Evolutionary conservation across 2,888 invertebrate species (phyloP).

Genomic region (Scaptodrosophila latifasciaeformis): DNA sequence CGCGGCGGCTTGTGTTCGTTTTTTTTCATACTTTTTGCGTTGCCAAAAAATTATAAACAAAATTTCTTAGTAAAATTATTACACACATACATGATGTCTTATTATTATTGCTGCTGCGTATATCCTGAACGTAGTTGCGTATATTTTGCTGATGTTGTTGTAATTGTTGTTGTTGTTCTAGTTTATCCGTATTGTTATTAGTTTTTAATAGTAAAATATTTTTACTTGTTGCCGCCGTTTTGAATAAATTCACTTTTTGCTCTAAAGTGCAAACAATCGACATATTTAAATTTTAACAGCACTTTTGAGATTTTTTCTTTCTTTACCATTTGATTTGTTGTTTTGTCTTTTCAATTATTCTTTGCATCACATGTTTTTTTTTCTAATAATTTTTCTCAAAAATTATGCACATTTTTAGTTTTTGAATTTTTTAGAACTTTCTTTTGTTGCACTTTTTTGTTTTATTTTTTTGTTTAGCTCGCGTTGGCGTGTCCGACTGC

Average conservation of each 20-base stretch:
- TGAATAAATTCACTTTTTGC: slow-evolving; percentile 68
- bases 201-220: slow-evolving; percentile 42
- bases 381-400: slow-evolving; percentile 15
- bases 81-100: slow-evolving; percentile 45
- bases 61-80: slow-evolving; percentile 3
- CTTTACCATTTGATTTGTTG: slow-evolving; percentile 6
- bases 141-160: no score
- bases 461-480: slow-evolving; percentile 10
- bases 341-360: slow-evolving; percentile 19
- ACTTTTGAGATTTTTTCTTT: slow-evolving; percentile 10
- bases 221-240: slow-evolving; percentile 55
- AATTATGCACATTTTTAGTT: slow-evolving; percentile 3
- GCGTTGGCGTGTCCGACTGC: slow-evolving; percentile 13
- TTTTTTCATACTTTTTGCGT: slow-evolving; percentile 4
- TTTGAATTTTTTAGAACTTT: slow-evolving; percentile 16
- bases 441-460: slow-evolving; percentile 6
- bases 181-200: slow-evolving; percentile 38
- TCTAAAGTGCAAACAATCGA: slow-evolving; percentile 71
- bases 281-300: slow-evolving; percentile 52
- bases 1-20: no score
- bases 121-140: slow-evolving; percentile 2
- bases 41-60: not conserved
- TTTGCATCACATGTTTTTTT: slow-evolving; percentile 31
- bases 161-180: not conserved
- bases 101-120: slow-evolving; percentile 7